These are phyloP conservation scores for Laothoe populi DNA, from an alignment of 2,888 invertebrate genomes.

Conservation along the genomic window DNA sequence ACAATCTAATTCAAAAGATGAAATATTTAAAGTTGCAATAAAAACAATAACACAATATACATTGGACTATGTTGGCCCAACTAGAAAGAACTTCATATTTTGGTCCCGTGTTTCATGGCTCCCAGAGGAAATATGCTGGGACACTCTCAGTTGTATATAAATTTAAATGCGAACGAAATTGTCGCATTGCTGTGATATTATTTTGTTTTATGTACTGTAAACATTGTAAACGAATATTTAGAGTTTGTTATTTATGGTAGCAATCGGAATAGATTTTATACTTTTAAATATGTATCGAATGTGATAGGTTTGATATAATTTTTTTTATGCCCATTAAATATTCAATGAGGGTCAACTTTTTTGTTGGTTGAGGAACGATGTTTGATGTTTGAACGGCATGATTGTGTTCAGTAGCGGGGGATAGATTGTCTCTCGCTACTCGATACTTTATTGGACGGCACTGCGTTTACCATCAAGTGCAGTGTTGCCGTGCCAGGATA, in stretches of 20 bases:
- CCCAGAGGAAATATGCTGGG: slow-evolving; percentile 52
- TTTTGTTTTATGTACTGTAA: slow-evolving; percentile 26
- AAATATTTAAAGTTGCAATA: slow-evolving; percentile 7
- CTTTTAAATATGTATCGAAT: not conserved
- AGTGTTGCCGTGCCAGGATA: too few species aligned
- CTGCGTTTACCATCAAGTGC: too few species aligned
- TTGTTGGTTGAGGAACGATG: too few species aligned
- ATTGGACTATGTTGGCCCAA: slow-evolving; percentile 7
- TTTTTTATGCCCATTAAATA: too few species aligned
- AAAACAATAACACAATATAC: slow-evolving; percentile 11
- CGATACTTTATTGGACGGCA: too few species aligned
- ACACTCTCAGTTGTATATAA: slow-evolving; percentile 34
- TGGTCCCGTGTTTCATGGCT: slow-evolving; percentile 52
- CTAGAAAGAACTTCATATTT: slow-evolving; percentile 49
- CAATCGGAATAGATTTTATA: not conserved
- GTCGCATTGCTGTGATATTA: slow-evolving; percentile 27
- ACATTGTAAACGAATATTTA: not conserved
- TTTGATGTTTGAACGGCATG: too few species aligned
- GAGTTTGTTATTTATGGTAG: not conserved
- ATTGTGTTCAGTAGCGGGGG: too few species aligned
- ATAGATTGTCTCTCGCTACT: too few species aligned
- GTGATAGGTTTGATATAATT: too few species aligned
- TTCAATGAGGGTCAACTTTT: too few species aligned
- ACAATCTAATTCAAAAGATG: not conserved
- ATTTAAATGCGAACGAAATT: slow-evolving; percentile 35